phyloP scores from a whole-genome alignment of 2,888 invertebrate genomes.

The Scrobipalpa atriplicella region DNA sequence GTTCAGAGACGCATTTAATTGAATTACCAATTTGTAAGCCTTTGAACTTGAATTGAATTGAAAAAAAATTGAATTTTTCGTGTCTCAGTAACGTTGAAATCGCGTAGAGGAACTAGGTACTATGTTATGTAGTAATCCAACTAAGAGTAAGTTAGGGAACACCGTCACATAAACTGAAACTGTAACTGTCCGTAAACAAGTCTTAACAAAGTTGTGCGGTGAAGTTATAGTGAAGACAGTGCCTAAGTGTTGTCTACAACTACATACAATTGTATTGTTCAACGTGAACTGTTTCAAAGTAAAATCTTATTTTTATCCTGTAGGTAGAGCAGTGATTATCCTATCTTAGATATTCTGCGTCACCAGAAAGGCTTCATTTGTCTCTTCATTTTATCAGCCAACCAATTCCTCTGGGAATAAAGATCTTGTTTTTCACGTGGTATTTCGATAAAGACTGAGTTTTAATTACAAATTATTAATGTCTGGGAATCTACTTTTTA shows the following conservation, averaged over 20 bases:
- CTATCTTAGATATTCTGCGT: too few species aligned
- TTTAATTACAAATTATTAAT: too few species aligned
- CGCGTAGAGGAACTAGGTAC: slow-evolving; percentile 38
- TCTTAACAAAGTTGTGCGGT: slow-evolving; percentile 75
- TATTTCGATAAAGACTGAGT: too few species aligned
- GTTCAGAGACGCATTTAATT: too few species aligned
- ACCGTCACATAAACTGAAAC: slow-evolving; percentile 71
- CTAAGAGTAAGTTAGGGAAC: slow-evolving; percentile 55
- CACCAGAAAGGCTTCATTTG: too few species aligned
- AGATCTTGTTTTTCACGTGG: too few species aligned
- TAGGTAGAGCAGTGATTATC: slow-evolving; percentile 37
- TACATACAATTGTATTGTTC: slow-evolving; percentile 60
- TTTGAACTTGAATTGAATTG: too few species aligned
- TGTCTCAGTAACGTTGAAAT: slow-evolving; percentile 41
- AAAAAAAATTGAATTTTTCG: too few species aligned
- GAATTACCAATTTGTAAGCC: too few species aligned
- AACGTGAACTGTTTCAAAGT: slow-evolving; percentile 56
- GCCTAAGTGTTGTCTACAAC: slow-evolving; percentile 53
- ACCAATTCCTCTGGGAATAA: too few species aligned
- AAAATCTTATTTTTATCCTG: slow-evolving; percentile 11
- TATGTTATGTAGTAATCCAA: slow-evolving; percentile 32
- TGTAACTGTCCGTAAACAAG: slow-evolving; percentile 72
- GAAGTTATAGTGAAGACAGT: slow-evolving; percentile 61
- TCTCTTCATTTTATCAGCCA: too few species aligned
- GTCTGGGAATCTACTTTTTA: too few species aligned